Conservation (phyloP, 2,113 vertebrate species). For the Apaloderma vittatum region DNA sequence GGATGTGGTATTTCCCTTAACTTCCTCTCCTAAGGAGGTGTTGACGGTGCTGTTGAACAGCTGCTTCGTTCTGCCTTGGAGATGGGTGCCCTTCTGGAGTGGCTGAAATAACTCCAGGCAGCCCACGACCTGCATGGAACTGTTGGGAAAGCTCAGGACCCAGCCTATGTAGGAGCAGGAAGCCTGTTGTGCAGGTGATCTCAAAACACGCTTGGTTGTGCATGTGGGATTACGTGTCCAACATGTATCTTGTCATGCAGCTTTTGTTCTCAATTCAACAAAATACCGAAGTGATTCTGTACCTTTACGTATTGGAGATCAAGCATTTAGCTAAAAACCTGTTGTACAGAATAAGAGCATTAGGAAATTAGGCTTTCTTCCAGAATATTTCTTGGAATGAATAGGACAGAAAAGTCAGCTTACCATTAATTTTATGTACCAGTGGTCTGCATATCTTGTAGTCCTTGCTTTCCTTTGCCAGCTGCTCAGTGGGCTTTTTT, state of each 20-base stretch:
- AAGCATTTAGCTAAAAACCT: not conserved
- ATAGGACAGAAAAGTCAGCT: not conserved
- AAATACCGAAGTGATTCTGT: accelerated
- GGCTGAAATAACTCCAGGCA: not conserved
- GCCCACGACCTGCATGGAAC: not conserved
- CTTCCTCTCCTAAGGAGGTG: not conserved
- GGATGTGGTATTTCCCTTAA: not conserved
- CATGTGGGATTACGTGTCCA: accelerated
- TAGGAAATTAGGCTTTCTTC: not conserved
- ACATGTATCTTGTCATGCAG: accelerated
- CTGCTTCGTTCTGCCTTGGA: not conserved
- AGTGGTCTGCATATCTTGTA: not conserved
- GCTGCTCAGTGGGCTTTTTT: not conserved
- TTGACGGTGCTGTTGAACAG: not conserved
- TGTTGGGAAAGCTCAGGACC: not conserved
- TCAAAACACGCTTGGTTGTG: not conserved
- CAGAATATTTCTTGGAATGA: not conserved
- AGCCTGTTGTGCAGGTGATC: not conserved
- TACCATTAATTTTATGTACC: not conserved
- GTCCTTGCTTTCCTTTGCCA: not conserved
- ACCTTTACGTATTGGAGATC: not conserved
- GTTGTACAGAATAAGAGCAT: not conserved
- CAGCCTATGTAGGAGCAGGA: not conserved
- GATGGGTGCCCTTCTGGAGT: not conserved
- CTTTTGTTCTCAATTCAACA: not conserved